Conservation (phyloP, 2,797 vertebrate genomes). For the Oreochromis grahami region DNA sequence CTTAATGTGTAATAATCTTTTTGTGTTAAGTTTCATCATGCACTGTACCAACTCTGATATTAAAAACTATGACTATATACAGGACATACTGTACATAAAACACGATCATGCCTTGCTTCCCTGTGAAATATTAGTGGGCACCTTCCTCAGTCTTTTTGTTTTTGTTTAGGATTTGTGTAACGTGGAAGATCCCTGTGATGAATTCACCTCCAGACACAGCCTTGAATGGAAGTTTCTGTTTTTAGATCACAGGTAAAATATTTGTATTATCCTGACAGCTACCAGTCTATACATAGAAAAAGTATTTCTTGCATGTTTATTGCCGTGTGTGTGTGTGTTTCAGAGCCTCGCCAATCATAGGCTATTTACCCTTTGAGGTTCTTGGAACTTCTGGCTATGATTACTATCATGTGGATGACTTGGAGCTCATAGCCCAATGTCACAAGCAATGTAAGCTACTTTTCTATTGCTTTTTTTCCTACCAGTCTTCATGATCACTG, state of each 20-base stretch:
- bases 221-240: constrained; percentile 86
- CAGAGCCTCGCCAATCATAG: constrained; percentile 87
- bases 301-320: neutral
- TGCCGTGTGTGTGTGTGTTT: neutral
- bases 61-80: neutral
- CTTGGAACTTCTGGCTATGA: constrained; percentile 89
- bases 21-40: neutral
- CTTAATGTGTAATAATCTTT: neutral
- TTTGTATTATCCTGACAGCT: neutral
- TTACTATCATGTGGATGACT: constrained; percentile 90
- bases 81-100: neutral
- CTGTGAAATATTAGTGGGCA: neutral
- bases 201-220: constrained; percentile 84
- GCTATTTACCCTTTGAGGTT: constrained; percentile 90
- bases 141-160: neutral
- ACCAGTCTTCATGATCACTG: neutral
- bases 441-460: constrained; percentile 84
- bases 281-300: neutral
- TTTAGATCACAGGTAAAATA: constrained; percentile 82
- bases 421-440: constrained; percentile 88
- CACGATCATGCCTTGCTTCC: neutral
- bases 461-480: neutral
- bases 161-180: constrained; percentile 82
- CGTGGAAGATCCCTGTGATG: constrained; percentile 79
- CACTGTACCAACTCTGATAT: neutral